These are phyloP conservation scores for Caradrina clavipalpis DNA, from an alignment of 2,888 invertebrate genomes.

Conservation along the genomic window DNA sequence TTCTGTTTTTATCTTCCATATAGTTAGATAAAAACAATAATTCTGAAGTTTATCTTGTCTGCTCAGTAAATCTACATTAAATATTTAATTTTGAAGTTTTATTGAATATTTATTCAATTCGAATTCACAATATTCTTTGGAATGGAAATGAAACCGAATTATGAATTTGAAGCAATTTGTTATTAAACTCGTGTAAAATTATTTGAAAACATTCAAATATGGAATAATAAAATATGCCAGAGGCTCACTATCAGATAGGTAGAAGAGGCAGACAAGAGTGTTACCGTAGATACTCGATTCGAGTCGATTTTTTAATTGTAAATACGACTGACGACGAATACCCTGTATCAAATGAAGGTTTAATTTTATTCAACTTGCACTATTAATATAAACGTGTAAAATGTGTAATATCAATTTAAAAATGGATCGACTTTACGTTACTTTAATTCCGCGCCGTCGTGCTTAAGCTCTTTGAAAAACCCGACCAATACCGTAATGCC, in stretches of 20 bases:
- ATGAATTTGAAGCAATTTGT: neutral
- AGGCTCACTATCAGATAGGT: no score
- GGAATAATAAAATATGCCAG: neutral
- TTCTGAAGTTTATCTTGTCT: slow-evolving; percentile 18
- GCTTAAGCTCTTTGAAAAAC: neutral
- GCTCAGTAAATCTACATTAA: neutral
- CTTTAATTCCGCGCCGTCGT: neutral
- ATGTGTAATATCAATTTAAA: no score
- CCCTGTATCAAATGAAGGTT: no score
- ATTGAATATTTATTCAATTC: slow-evolving; percentile 17
- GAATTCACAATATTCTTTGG: neutral
- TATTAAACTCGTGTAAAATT: neutral
- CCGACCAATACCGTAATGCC: neutral
- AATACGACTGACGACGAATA: no score
- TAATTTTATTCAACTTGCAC: no score
- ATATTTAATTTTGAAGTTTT: slow-evolving; percentile 14
- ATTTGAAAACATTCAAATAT: neutral
- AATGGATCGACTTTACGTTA: neutral
- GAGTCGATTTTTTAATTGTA: no score
- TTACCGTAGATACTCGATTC: no score
- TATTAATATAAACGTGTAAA: no score
- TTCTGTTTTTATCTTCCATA: slow-evolving; percentile 24
- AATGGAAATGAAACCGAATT: neutral
- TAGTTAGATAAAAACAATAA: slow-evolving; percentile 15
- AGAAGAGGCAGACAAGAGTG: no score